Conservation (phyloP, 1,140 invertebrate genomes). For the Gonioctena quinquepunctata region DNA sequence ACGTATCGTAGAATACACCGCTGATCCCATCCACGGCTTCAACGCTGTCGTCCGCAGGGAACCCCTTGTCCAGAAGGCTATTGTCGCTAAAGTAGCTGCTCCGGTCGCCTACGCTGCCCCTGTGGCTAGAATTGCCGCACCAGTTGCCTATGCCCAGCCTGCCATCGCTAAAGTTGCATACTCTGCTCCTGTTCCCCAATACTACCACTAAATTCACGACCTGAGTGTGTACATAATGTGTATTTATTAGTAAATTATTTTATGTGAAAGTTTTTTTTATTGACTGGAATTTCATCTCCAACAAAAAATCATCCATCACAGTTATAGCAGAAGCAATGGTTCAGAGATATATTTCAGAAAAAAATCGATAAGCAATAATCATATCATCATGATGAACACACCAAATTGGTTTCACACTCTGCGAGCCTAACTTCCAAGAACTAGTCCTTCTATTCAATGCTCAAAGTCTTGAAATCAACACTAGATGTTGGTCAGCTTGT, state of each 20-base stretch:
- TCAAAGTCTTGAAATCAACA: no score
- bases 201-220: neutral
- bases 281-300: no score
- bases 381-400: no score
- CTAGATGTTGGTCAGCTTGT: no score
- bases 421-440: no score
- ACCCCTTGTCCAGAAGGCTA: slow-evolving; percentile 37
- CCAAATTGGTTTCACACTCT: no score
- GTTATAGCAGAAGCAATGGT: no score
- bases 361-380: no score
- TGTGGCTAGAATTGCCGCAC: neutral
- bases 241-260: neutral
- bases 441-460: no score
- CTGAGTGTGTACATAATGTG: slow-evolving; percentile 3
- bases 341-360: no score
- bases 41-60: slow-evolving; percentile 57
- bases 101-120: slow-evolving; percentile 35
- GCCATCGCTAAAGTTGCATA: slow-evolving; percentile 15
- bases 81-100: slow-evolving; percentile 24
- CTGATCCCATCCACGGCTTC: slow-evolving; percentile 62
- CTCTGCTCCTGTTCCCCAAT: slow-evolving; percentile 15
- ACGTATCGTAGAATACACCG: slow-evolving; percentile 66
- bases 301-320: no score
- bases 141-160: slow-evolving; percentile 22
- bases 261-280: neutral